Evolutionary conservation across 2,797 vertebrate genomes (phyloP).

Genomic region (Heteromormyrus szaboi): DNA sequence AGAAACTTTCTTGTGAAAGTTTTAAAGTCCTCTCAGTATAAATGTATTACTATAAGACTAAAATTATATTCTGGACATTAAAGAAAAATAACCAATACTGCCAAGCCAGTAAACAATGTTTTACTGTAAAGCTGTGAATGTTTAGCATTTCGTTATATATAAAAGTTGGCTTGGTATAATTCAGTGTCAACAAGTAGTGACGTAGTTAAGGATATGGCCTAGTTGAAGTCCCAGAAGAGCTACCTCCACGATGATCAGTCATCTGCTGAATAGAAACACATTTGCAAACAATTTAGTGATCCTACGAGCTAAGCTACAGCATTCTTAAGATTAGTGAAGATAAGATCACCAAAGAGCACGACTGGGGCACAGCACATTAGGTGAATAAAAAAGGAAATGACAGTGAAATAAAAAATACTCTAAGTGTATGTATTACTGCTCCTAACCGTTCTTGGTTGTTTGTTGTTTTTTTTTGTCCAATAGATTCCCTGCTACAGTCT

Average conservation of each 20-base stretch:
- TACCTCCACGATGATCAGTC: background rate
- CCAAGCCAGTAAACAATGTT: background rate
- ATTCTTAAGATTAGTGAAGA: background rate
- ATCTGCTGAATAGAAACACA: background rate
- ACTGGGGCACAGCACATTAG: background rate
- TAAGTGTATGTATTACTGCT: background rate
- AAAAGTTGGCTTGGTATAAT: background rate
- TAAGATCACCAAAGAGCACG: background rate
- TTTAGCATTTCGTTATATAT: background rate
- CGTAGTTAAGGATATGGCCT: background rate
- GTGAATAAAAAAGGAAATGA: background rate
- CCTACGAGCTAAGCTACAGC: background rate
- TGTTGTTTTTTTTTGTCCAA: background rate
- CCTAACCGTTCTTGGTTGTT: background rate
- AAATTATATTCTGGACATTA: background rate
- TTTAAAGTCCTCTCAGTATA: background rate
- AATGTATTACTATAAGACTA: background rate
- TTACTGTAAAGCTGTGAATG: background rate
- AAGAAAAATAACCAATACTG: background rate
- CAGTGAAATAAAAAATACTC: background rate
- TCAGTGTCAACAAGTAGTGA: background rate
- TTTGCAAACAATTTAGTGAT: background rate
- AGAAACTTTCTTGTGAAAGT: background rate
- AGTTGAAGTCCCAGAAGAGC: background rate
- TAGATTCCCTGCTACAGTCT: background rate